Conservation (phyloP, 1,140 invertebrate genomes). For the Trinorchestia longiramus region DNA sequence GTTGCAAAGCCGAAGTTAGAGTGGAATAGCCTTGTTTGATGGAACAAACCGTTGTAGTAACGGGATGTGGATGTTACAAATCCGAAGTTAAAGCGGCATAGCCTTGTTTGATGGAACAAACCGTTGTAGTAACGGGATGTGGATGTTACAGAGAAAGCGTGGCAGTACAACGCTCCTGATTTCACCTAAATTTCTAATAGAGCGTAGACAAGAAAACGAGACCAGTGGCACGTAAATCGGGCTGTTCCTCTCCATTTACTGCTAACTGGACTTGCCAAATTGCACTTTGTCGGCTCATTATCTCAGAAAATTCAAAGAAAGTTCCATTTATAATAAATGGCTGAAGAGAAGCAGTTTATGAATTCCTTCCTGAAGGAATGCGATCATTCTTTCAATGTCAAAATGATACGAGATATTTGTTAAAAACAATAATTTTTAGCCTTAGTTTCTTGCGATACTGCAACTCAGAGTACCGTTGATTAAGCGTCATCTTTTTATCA, state of each 20-base stretch:
- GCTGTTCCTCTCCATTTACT: neutral
- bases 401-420: neutral
- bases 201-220: neutral
- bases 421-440: neutral
- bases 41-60: neutral
- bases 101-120: neutral
- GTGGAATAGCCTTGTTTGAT: neutral
- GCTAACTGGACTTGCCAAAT: neutral
- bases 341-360: neutral
- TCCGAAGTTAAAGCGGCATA: neutral
- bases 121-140: neutral
- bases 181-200: neutral
- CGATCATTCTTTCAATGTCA: neutral
- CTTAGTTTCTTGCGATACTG: too few relatives aligned
- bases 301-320: neutral
- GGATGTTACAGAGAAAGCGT: neutral
- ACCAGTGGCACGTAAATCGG: neutral
- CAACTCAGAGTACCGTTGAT: neutral
- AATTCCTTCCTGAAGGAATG: neutral
- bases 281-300: neutral
- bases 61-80: neutral
- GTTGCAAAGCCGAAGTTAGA: neutral
- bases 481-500: too few relatives aligned
- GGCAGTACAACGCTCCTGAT: neutral
- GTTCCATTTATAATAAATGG: neutral